Evolutionary conservation across 2,797 vertebrate genomes (phyloP), one percentile per base, ranked within the genome.

Genomic region (Lacerta agilis): DNA sequence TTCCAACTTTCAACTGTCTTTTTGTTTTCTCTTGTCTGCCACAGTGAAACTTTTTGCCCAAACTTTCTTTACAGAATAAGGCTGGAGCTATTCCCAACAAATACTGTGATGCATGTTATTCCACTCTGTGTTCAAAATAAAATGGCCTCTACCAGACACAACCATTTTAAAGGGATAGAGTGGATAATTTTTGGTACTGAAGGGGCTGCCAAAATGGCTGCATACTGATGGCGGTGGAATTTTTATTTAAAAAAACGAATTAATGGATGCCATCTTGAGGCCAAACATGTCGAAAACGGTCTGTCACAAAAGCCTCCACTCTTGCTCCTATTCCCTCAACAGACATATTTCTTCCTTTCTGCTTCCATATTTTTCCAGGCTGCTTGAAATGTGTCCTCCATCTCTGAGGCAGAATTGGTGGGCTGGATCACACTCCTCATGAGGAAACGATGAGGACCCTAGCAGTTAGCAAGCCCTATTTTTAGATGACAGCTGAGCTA

Each of bases 401-500:
- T 49, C 5, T 10, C 6, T 18, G 41, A 15, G 18, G 29, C 18
- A 33, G 29, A 27, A 33, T 7, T 15, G 3, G 25, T 33, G 27
- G 29, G 15, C 15, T 38, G 29, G 27, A 6, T 38, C 18, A 20
- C 29, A 45, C 7, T 29, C n/a, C 43, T 58, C 71, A 29, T 17
- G 8, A 2, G 25, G 25, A 5, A 1, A 36, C 1, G 10, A 4
- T 5, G 2, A 10, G 55, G 82, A 10, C 5, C n/a, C 4, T 36
- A 49, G 23, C 23, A 10, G 45, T 13, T n/a, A 55, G 23, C 3
- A 9, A 58, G 36, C n/a, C 49, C 15, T 23, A 6, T 76, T 77
- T 71, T 25, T 20, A 67, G 41, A 49, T n/a, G 6, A 11, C 13
- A 36, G 33, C 58, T 20, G 43, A 36, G 7, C 15, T 43, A 72